A percentile compares a stretch with the other conserved stretches of the same genome.
These are phyloP conservation scores for Drosophila ohnishii DNA, from an alignment of 1,140 invertebrate species.

Conservation along the genomic window DNA sequence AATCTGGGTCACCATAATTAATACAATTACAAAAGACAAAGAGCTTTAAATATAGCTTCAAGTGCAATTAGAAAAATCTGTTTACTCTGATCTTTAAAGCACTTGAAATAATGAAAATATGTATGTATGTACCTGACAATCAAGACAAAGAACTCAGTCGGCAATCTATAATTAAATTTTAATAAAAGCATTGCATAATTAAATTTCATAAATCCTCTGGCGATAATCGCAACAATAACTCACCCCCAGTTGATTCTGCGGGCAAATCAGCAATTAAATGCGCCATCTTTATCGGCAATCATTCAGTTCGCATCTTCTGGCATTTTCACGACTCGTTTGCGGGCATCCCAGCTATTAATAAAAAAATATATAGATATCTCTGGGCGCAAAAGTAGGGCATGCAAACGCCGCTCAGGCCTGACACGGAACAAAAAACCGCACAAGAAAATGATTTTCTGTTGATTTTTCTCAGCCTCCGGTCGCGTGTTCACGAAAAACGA, in stretches of 20 bases:
- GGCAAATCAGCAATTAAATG: constrained; percentile 37
- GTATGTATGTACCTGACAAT: not conserved
- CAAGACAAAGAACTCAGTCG: constrained; percentile 6
- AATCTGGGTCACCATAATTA: constrained; percentile 5
- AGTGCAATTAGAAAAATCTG: constrained; percentile 8
- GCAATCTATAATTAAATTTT: constrained; percentile 26
- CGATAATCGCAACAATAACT: constrained; percentile 26
- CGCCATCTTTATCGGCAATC: constrained; percentile 35
- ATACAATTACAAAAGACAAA: constrained; percentile 5
- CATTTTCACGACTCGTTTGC: constrained; percentile 37
- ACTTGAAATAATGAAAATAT: constrained; percentile 4
- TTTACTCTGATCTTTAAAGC: constrained; percentile 1
- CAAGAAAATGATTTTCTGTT: constrained; percentile 55
- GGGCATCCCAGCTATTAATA: constrained; percentile 53
- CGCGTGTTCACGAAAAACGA: constrained; percentile 57
- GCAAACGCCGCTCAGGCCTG: constrained; percentile 56
- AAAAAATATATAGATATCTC: constrained; percentile 27
- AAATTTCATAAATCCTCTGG: constrained; percentile 22
- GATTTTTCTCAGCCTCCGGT: constrained; percentile 67
- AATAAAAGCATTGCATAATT: constrained; percentile 45
- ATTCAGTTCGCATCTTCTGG: constrained; percentile 39
- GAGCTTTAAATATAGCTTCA: not conserved
- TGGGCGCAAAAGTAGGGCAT: constrained; percentile 62
- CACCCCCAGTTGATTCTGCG: constrained; percentile 20
- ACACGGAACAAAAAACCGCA: constrained; percentile 34